phyloP scores from a whole-genome alignment of 92 coral and sea anemone genomes.

The Scolanthus callimorphus region DNA sequence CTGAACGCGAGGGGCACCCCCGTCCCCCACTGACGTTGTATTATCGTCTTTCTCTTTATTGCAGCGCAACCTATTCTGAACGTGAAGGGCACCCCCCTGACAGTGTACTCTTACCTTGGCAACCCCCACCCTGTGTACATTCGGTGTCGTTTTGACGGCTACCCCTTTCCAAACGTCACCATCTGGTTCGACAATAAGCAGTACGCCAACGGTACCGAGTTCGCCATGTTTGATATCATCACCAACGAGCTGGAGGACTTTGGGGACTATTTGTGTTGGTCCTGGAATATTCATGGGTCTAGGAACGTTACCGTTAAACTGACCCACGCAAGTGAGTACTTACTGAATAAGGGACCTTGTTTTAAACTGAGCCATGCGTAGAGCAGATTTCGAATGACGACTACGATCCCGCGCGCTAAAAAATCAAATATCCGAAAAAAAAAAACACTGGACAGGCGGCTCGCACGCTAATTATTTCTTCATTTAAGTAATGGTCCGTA shows the following conservation, averaged over 20 bases:
- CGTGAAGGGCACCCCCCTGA: conserved; percentile 15
- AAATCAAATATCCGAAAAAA: no score
- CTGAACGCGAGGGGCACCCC: no score
- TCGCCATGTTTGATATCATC: conserved; percentile 29
- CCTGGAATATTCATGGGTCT: conserved; percentile 35
- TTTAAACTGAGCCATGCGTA: no score
- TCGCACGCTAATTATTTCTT: no score
- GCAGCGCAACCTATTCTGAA: conserved; percentile 21
- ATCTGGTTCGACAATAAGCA: conserved; percentile 23
- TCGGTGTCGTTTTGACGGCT: conserved; percentile 44
- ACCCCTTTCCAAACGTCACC: conserved; percentile 46
- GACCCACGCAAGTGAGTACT: conserved; percentile 34
- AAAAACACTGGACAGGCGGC: no score
- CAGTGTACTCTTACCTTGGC: conserved; percentile 47
- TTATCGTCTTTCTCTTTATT: no score
- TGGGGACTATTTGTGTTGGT: conserved; percentile 40
- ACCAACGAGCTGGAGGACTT: conserved; percentile 45
- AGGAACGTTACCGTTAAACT: conserved; percentile 29
- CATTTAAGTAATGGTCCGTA: no score
- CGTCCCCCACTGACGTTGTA: no score
- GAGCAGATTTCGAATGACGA: no score
- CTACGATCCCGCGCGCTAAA: no score
- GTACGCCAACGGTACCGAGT: conserved; percentile 34
- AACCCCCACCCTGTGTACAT: conserved; percentile 41
- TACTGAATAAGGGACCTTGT: no score